Conservation (phyloP, 2,888 invertebrate species). For the Acrobasis repandana region DNA sequence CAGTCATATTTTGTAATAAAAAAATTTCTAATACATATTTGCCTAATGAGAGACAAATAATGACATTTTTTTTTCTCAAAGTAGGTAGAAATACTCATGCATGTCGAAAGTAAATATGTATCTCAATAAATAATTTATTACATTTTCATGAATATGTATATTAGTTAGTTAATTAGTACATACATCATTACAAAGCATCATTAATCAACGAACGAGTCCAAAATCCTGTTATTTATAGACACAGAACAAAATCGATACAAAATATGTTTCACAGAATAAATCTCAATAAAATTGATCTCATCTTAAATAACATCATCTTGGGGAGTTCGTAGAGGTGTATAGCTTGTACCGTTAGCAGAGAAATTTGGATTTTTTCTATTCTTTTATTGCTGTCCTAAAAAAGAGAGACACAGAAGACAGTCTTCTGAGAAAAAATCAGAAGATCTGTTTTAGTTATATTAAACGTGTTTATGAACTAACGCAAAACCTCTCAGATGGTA, state of each 20-base stretch:
- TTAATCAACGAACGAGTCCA: constrained; percentile 52
- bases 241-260: constrained; percentile 59
- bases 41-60: background rate
- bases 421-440: no score
- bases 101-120: no score
- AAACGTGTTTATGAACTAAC: no score
- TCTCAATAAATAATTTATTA: background rate
- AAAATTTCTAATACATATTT: background rate
- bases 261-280: constrained; percentile 72
- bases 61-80: no score
- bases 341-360: constrained; percentile 56
- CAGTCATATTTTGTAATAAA: no score
- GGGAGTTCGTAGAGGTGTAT: constrained; percentile 49
- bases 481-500: no score
- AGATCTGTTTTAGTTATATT: no score
- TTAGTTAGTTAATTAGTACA: constrained; percentile 34
- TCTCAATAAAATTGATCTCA: constrained; percentile 78
- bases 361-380: constrained; percentile 12
- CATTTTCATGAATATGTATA: background rate
- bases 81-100: no score
- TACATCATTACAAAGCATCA: constrained; percentile 41
- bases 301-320: constrained; percentile 76
- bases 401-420: no score
- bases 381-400: no score
- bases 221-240: constrained; percentile 63